Evolutionary conservation across 2,113 vertebrate genomes (phyloP), one percentile per base, ranked within the genome.

Genomic region (Dasyurus viverrinus): DNA sequence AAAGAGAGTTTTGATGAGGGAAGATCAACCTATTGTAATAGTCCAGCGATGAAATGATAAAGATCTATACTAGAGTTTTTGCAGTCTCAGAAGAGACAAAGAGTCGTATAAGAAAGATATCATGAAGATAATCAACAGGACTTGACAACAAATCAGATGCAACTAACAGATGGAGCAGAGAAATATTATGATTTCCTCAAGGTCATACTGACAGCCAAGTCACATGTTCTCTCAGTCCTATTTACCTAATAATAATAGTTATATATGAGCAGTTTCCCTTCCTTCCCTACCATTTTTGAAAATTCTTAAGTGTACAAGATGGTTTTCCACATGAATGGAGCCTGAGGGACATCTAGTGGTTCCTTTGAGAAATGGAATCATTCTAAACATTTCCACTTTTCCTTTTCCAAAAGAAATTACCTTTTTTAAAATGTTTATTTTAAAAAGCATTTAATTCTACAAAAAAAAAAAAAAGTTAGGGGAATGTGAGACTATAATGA

Each of bases 341-440:
- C 52, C 19, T 60, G 36, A 91, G n/a, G 53, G 92, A 54, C 92
- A 93, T 92, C 95, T 95, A 47, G 96, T 97, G 94, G 95, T 54
- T 93, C 8, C 23, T 68, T 50, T 93, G 23, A 14, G 91, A 89
- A 96, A 96, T 0, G 53, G 89, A 53, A 90, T 57, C 60, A 84
- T 84, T 84, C 68, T 93, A 84, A 84, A 53, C 10, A 68, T 46
- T 50, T 84, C 53, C 36, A 84, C 36, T 53, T 76, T 93, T 48
- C 19, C 48, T 91, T 93, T 27, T 76, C 92, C 16, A 84, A 53
- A 11, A 50, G 2, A 11, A 53, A n/a, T 84, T 84, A 84, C 19
- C 19, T 93, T 1, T 89, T 47, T 48, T 12, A n/a, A 46, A 11
- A 60, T 52, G 91, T 23, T 55, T 68, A 52, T 16, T 50, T 84